These are phyloP conservation scores for Prionailurus bengalensis DNA, from an alignment of 2,113 vertebrate species.

Conservation along the genomic window DNA sequence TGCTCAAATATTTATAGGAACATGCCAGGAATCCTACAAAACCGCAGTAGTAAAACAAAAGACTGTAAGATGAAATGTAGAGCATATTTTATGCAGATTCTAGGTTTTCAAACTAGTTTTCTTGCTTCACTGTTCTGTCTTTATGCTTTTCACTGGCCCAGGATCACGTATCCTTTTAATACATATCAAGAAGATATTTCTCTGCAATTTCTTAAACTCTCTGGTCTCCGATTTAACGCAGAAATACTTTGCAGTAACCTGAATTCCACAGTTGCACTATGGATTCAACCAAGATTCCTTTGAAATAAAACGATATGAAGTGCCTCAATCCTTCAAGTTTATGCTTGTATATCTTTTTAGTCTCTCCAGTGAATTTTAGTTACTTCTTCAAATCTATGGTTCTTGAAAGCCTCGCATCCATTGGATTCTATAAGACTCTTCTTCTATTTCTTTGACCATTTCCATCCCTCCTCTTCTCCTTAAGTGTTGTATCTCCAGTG, in stretches of 20 bases:
- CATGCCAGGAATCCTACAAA: constrained; percentile 57
- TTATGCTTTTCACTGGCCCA: neutral
- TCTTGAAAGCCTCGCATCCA: neutral
- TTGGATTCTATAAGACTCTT: neutral
- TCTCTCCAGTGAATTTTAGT: neutral
- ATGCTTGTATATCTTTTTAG: neutral
- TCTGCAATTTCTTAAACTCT: constrained; percentile 49
- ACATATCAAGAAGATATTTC: constrained; percentile 32
- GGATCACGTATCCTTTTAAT: neutral
- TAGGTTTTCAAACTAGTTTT: constrained; percentile 17
- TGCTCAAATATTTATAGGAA: constrained; percentile 71
- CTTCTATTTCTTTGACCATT: neutral
- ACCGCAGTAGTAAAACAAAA: constrained; percentile 49
- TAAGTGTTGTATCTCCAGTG: neutral
- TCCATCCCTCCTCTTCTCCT: neutral
- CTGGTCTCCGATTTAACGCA: constrained; percentile 39
- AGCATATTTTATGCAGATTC: constrained; percentile 44
- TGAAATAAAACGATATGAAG: constrained; percentile 63
- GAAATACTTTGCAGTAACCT: constrained; percentile 51
- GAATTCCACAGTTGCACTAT: constrained; percentile 6
- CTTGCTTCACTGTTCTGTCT: neutral
- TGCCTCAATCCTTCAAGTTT: constrained; percentile 24
- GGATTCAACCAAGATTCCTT: constrained; percentile 27
- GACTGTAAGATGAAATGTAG: constrained; percentile 61
- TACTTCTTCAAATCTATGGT: constrained; percentile 25